Conservation (phyloP, 2,113 vertebrate species). For the Cacatua alba region DNA sequence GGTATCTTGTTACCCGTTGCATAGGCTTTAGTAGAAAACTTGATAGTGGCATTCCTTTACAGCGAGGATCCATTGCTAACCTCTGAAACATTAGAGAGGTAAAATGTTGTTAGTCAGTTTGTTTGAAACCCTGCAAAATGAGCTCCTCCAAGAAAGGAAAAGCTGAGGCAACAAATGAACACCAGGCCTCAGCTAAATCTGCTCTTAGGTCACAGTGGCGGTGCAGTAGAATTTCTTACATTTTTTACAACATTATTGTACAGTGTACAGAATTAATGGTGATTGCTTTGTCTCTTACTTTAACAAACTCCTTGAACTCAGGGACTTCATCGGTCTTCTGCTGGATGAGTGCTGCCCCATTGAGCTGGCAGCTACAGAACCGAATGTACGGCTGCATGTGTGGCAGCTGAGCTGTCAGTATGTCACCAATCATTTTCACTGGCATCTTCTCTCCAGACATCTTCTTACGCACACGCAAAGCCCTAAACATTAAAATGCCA, state of each 20-base stretch:
- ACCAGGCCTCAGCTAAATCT: not conserved
- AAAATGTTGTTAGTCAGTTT: constrained; percentile 36
- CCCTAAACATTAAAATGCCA: constrained; percentile 72
- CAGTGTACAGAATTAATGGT: accelerated
- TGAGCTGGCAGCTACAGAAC: constrained; percentile 98
- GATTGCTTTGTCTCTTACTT: constrained; percentile 73
- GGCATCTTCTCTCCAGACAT: constrained; percentile 99
- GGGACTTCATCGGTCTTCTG: constrained; percentile 96
- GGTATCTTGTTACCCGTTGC: constrained; percentile 98
- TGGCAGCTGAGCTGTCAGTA: constrained; percentile 95
- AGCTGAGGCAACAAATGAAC: not conserved
- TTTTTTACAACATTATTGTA: not conserved
- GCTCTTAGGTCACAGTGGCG: not conserved
- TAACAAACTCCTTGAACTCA: constrained; percentile 97
- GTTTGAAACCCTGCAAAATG: not conserved
- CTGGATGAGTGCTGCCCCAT: constrained; percentile 95
- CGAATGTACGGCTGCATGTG: constrained; percentile 99
- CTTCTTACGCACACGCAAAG: constrained; percentile 96
- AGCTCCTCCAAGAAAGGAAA: not conserved
- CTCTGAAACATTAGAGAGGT: constrained; percentile 80
- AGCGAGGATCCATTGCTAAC: constrained; percentile 95
- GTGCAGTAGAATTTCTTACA: not conserved
- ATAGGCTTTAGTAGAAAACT: constrained; percentile 98
- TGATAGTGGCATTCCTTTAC: constrained; percentile 98
- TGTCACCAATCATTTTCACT: constrained; percentile 98